Base-by-base conservation (phyloP, 1,140 invertebrate genomes). In the Macrosteles quadrilineatus region DNA sequence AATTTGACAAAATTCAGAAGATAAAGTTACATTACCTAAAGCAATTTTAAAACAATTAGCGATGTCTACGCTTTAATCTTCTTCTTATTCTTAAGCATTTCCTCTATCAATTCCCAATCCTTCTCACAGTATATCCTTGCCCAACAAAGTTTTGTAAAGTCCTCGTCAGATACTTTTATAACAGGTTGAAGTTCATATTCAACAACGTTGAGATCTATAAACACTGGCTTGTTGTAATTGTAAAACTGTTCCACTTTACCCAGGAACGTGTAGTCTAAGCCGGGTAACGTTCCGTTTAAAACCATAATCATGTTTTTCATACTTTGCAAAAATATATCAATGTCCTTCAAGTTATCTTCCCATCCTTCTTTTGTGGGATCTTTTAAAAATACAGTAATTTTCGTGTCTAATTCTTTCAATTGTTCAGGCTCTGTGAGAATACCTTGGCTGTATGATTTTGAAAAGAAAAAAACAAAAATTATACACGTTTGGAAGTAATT, bases 221-320 rank as follows among this genome's bases (percentile, higher is more conserved):
- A 50, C 14, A 50, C 3, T 21, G 47, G 47, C n/a, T 50, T 50
- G 6, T 50, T n/a, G 47, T 50, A 9, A 6, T 50, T 21, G 21
- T 50, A 21, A 21, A 50, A 50, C 47, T 50, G 6, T 6, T 21
- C 21, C n/a, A 50, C 47, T 50, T 50, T 50, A 21, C 47, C 21
- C 3, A 50, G 47, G n/a, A 50, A 50, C 14, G 4, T n/a, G 4
- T 50, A 9, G 14, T 4, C n/a, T n/a, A 50, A 50, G 3, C 47
- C 47, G 3, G 47, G 47, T n/a, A 50, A 50, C n/a, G 47, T 50
- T 3, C 47, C 47, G n/a, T 50, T 50, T 19, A 50, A n/a, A 6
- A 50, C 47, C 47, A 50, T 50, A 11, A 50, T 50, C 47, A 50
- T 50, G n/a, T 50, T 50, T 50, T 50, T 50, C 47, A 50, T 50